Evolutionary conservation across 2,113 vertebrate genomes (phyloP), one percentile per base, ranked within the genome.

Genomic region (Chloropsis hardwickii): DNA sequence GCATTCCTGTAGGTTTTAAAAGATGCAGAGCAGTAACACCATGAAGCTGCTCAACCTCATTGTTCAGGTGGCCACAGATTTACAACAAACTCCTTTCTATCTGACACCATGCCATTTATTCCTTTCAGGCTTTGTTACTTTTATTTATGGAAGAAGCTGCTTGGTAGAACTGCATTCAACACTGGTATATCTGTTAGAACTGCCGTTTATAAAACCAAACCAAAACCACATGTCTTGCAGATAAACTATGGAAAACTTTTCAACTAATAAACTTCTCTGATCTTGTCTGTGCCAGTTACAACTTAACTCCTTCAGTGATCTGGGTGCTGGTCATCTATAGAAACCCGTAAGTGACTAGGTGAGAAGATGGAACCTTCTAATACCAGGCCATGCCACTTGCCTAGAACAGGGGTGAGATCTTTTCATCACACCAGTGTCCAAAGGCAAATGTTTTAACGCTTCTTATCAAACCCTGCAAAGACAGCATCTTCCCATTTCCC

Each of bases 141-240:
- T 91, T 73, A 64, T 93, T 96, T 92, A 83, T 81, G 67, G 40
- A 95, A 82, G 74, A 94, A 95, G 86, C 74, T 56, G 69, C 76
- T 91, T 78, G 79, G 80, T 80, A 44, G 77, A 96, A 86, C 76
- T 95, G 48, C 81, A 88, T 86, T 95, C 10, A 40, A 65, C 19
- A 47, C 80, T n/a, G 70, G 48, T 35, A 20, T 54, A 70, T 58
- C 89, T 88, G 92, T 86, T 94, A 95, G 66, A 95, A 95, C 21
- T 88, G 92, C 37, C 73, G 5, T 95, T 97, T 95, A 97, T 48
- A 96, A 94, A 97, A 66, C 65, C 91, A 97, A 97, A 97, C 57
- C 90, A 91, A 97, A 96, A 92, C 97, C 94, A 97, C 66, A 96
- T 95, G 94, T 81, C 93, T 39, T 42, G 67, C 47, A 95, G 92